Base-by-base conservation (phyloP, 2,888 invertebrate species). In the Plagodis pulveraria region DNA sequence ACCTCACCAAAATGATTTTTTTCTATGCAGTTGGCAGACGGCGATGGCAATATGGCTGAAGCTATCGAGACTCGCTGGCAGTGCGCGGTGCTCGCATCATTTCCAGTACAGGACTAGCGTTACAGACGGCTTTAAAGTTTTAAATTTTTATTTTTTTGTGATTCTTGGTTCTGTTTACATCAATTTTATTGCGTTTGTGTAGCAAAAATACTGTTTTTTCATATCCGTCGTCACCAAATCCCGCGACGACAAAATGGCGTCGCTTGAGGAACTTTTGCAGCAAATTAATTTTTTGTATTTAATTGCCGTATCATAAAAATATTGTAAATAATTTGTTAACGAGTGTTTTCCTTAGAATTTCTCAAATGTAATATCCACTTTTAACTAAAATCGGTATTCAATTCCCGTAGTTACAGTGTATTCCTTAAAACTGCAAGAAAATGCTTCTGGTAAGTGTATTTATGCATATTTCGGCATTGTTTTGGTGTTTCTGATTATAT, bases 211-310 rank as follows among this genome's bases (percentile, higher is more conserved):
- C 75, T 75, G 74, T 73, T 83, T 82, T 89, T 89, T 89, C 78
- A 81, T 85, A 83, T 89, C 83, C 86, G 81, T 91, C 92, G 92
- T 92, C 92, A 92, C 86, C 92, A 92, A 89, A 86, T 90, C 89
- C 85, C 78, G 89, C 88, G 88, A 89, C 90, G 89, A 93, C 93
- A 93, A 93, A 92, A 93, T 93, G 93, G 93, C 93, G 93, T 93
- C 93, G 86, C 91, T 87, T 89, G 86, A 86, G 90, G 85, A 91
- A 90, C 86, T 89, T 89, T 91, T 89, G 80, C 84, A 81, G 86
- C 88, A 88, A 91, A 89, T 82, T 84, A 79, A 83, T 85, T 87
- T 89, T 87, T 86, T 80, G 75, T 74, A 79, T 84, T 87, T 84
- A 79, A 80, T 80, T 74, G 72, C 67, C 73, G 77, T 84, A 74